Base-by-base conservation (phyloP, 2,797 vertebrate species). In the Helarctos malayanus region DNA sequence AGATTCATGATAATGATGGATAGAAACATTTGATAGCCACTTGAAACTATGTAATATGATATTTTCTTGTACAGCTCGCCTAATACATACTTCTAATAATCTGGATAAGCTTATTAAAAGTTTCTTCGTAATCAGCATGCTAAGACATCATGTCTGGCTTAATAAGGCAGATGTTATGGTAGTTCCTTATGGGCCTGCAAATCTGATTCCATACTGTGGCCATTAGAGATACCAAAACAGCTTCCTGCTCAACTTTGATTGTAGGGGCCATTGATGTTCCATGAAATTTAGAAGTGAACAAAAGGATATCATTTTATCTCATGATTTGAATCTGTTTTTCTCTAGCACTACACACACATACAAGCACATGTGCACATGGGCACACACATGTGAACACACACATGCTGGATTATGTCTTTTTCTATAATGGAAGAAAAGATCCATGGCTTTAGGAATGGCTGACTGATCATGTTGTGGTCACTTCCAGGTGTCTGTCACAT, bases 171-270 rank as follows among this genome's bases (percentile, higher is more conserved):
- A 2, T 47, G 12, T 79, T 93, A 23, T 57, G 27, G 7, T 45
- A 45, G 15, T 27, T 47, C 2, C 63, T 21, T 27, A 2, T 84
- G 87, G 10, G 23, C 12, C 9, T 63, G 4, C 21, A 82, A 27
- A 38, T 84, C 41, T 85, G 25, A 47, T 71, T 61, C 56, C 29
- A 9, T 61, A n/a, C 2, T 59, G 8, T 45, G 27, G 38, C 19
- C 9, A 25, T 19, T 38, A 85, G 21, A 88, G 13, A 78, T 27
- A 14, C 18, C 10, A 71, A 87, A 71, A 41, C 71, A 71, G 18
- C 25, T 84, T 75, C 92, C 35, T 94, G 10, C 2, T 78, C 59
- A 16, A 45, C 49, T 97, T 95, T 92, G 59, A 82, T 80, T 63
- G 88, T 88, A 19, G 18, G 41, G 9, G 12, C 0, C 13, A 29